Conservation (phyloP, 2,888 invertebrate genomes). For the Eutolmus rufibarbis region DNA sequence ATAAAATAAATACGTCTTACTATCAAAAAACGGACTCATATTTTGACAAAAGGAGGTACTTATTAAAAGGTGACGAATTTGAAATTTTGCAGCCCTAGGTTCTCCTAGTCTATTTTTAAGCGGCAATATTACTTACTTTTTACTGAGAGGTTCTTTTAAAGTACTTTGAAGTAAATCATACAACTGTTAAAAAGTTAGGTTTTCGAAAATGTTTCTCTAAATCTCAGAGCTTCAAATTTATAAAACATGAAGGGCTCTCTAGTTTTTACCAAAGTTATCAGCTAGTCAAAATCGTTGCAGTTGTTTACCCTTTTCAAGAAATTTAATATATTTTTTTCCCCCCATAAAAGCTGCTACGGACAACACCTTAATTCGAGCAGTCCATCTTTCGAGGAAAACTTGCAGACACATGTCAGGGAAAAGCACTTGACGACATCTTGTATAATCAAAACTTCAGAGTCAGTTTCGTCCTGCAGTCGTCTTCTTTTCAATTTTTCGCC, state of each 20-base stretch:
- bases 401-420: neutral
- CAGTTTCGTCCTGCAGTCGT: constrained; percentile 20
- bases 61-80: no score
- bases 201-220: neutral
- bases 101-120: no score
- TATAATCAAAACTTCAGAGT: constrained; percentile 29
- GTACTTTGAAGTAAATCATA: no score
- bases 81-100: no score
- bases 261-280: neutral
- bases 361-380: neutral
- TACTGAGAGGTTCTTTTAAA: no score
- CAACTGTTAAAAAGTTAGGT: neutral
- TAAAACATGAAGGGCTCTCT: neutral
- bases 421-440: constrained; percentile 12
- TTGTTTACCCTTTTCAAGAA: neutral
- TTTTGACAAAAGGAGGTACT: no score
- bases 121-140: no score
- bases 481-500: constrained; percentile 8
- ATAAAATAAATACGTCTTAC: no score
- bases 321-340: neutral
- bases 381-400: neutral
- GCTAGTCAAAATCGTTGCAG: neutral
- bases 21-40: no score
- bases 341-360: neutral
- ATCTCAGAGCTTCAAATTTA: neutral